phyloP scores from a whole-genome alignment of 2,888 invertebrate species.

The Eurois occulta region DNA sequence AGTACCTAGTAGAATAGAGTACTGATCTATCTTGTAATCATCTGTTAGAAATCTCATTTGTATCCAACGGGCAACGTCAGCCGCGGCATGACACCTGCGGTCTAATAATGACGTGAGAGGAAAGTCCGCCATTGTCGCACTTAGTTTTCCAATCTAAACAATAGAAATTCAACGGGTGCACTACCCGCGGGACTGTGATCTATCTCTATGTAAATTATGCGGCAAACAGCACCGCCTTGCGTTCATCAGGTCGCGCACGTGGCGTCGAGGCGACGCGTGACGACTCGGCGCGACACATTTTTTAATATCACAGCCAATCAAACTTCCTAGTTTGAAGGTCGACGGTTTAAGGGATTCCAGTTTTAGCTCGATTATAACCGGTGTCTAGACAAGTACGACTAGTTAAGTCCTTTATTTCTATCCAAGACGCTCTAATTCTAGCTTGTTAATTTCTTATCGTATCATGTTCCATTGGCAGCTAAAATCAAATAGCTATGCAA shows the following conservation, averaged over 20 bases:
- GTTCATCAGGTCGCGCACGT: conserved; percentile 84
- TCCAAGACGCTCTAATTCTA: conserved; percentile 4
- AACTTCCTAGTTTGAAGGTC: conserved; percentile 64
- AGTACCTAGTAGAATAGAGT: background rate
- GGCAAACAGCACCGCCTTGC: conserved; percentile 87
- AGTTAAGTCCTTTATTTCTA: conserved; percentile 12
- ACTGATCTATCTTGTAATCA: background rate
- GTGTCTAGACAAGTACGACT: conserved; percentile 28
- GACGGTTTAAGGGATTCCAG: conserved; percentile 67
- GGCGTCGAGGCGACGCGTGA: conserved; percentile 66
- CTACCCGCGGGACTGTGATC: conserved; percentile 87
- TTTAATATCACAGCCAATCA: conserved; percentile 70
- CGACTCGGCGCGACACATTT: conserved; percentile 67
- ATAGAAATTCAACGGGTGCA: conserved; percentile 90
- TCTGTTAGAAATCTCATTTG: conserved; percentile 25
- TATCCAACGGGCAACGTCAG: conserved; percentile 48
- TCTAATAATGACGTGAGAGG: conserved; percentile 87
- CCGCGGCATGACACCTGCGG: conserved; percentile 77
- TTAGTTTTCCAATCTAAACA: conserved; percentile 91
- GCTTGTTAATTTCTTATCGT: conserved; percentile 13
- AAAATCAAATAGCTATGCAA: background rate
- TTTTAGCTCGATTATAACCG: conserved; percentile 58
- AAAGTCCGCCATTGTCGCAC: conserved; percentile 86
- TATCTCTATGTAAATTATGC: conserved; percentile 90
- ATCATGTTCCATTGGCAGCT: background rate